Conservation (phyloP, 2,113 vertebrate genomes). For the Anhinga rufa region DNA sequence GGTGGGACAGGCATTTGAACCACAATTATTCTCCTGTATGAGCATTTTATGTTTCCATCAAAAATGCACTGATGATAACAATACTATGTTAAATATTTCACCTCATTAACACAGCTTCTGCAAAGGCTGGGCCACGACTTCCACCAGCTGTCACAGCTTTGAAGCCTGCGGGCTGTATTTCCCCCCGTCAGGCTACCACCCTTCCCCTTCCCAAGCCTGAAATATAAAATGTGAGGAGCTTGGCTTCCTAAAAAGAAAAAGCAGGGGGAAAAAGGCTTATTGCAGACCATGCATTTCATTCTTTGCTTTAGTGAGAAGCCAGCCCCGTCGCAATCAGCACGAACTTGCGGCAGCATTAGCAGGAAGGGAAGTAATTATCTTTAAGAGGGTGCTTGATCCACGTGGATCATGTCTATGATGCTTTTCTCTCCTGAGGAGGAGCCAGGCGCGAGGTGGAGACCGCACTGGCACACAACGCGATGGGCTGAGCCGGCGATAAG, state of each 20-base stretch:
- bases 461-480: not conserved
- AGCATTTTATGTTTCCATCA: slow-evolving; percentile 13
- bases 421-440: not conserved
- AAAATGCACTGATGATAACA: slow-evolving; percentile 32
- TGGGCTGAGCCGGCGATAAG: not conserved
- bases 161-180: not conserved
- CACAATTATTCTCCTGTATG: slow-evolving; percentile 48
- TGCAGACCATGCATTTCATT: not conserved
- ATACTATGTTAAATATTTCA: slow-evolving; percentile 29
- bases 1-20: slow-evolving; percentile 39
- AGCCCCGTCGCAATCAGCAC: not conserved
- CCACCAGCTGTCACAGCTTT: not conserved
- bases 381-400: not conserved
- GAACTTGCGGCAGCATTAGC: not conserved
- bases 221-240: not conserved
- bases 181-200: not conserved
- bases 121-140: not conserved
- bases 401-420: rapidly evolving
- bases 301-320: not conserved
- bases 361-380: not conserved
- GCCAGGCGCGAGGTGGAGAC: not conserved
- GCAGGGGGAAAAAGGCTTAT: rapidly evolving
- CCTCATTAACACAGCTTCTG: not conserved
- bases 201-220: not conserved
- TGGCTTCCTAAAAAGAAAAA: not conserved